Evolutionary conservation across 2,113 vertebrate genomes (phyloP).

Genomic region (Callopanchax toddi): DNA sequence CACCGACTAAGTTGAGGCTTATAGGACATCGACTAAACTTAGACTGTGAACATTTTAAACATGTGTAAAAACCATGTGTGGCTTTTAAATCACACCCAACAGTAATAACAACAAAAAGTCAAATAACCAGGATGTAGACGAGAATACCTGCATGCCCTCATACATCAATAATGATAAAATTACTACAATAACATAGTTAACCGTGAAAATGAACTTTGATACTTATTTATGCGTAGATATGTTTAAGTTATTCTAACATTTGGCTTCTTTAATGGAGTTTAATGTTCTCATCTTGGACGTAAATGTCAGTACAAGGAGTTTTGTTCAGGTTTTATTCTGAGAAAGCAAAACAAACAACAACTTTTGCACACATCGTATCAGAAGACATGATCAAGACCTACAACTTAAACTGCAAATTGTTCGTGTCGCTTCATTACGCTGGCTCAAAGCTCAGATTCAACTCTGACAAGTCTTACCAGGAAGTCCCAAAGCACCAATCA

Average conservation of each 20-base stretch:
- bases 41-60: too few relatives aligned
- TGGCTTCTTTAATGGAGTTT: too few relatives aligned
- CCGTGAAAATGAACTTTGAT: too few relatives aligned
- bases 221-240: too few relatives aligned
- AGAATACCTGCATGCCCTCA: too few relatives aligned
- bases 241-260: too few relatives aligned
- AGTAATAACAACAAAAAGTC: neutral
- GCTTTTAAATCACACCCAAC: too few relatives aligned
- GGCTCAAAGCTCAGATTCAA: constrained; percentile 37
- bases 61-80: too few relatives aligned
- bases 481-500: constrained; percentile 45
- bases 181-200: too few relatives aligned
- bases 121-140: neutral
- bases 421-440: constrained; percentile 33
- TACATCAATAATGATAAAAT: too few relatives aligned
- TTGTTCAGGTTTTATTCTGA: constrained; percentile 22
- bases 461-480: constrained; percentile 21
- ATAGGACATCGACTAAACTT: constrained; percentile 3
- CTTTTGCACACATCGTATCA: constrained; percentile 33
- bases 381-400: constrained; percentile 20
- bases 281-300: constrained; percentile 3
- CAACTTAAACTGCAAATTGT: constrained; percentile 29
- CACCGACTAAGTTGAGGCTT: constrained; percentile 11
- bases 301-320: too few relatives aligned
- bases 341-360: constrained; percentile 11